Conservation (phyloP, 1,140 invertebrate genomes). For the Drusus annulatus region DNA sequence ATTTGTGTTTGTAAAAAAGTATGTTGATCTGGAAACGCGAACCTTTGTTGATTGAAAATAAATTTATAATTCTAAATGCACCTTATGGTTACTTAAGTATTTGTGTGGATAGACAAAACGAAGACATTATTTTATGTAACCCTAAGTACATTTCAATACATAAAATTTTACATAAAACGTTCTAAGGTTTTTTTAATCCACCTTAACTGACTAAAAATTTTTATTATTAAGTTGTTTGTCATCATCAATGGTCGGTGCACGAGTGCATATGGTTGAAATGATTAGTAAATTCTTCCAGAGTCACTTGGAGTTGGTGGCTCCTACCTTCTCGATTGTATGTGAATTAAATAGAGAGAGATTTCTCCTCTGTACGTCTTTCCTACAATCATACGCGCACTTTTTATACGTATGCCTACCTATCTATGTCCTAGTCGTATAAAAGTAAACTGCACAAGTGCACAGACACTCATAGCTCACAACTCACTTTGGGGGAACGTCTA, state of each 20-base stretch:
- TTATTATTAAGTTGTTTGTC: too few relatives aligned
- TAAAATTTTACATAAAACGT: too few relatives aligned
- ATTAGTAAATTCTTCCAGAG: too few relatives aligned
- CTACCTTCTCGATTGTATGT: slow-evolving; percentile 19
- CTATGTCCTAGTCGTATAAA: slow-evolving; percentile 10
- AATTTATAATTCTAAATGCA: too few relatives aligned
- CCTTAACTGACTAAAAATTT: too few relatives aligned
- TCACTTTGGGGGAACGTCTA: slow-evolving; percentile 56
- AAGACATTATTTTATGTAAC: too few relatives aligned
- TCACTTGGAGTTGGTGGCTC: neutral
- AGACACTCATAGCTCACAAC: slow-evolving; percentile 51
- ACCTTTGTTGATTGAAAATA: neutral
- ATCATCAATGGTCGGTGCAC: too few relatives aligned
- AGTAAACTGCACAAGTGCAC: slow-evolving; percentile 54
- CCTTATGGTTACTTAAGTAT: too few relatives aligned
- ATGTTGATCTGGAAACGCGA: neutral
- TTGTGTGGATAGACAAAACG: too few relatives aligned
- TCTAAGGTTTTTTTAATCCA: too few relatives aligned
- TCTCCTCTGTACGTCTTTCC: slow-evolving; percentile 8
- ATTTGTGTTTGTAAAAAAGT: slow-evolving; percentile 14
- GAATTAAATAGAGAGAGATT: slow-evolving; percentile 13
- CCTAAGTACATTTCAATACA: too few relatives aligned
- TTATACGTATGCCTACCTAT: slow-evolving; percentile 27
- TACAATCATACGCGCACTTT: slow-evolving; percentile 56
- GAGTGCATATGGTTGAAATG: too few relatives aligned